Evolutionary conservation across 2,113 vertebrate species (phyloP).

Genomic region (Hypanus sabinus): DNA sequence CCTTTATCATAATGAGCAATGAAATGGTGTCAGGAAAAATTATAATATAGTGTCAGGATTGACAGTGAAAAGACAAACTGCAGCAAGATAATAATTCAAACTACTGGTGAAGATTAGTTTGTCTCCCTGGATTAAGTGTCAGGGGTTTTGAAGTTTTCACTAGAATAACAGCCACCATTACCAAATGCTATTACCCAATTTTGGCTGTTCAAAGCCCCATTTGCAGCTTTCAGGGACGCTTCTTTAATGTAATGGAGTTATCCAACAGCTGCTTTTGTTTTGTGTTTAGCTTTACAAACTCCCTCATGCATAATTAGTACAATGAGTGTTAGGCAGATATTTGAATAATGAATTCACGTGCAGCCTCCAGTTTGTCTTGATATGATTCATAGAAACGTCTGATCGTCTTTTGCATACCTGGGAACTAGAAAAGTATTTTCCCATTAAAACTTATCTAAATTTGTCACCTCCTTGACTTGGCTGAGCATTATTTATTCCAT

Average conservation of each 20-base stretch:
- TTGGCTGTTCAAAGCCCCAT: neutral
- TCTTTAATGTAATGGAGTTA: slow-evolving; percentile 18
- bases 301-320: slow-evolving; percentile 20
- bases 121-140: slow-evolving; percentile 9
- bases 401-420: neutral
- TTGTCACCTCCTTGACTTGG: neutral
- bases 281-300: slow-evolving; percentile 15
- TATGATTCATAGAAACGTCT: neutral
- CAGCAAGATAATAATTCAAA: neutral
- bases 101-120: slow-evolving; percentile 9
- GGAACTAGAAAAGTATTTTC: neutral
- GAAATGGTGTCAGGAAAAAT: slow-evolving; percentile 18
- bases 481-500: neutral
- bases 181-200: slow-evolving; percentile 10
- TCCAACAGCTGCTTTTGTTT: slow-evolving; percentile 8
- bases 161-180: neutral
- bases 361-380: neutral
- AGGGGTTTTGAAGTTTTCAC: slow-evolving; percentile 18
- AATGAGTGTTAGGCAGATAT: neutral
- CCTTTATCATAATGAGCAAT: slow-evolving; percentile 15
- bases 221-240: neutral
- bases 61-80: slow-evolving; percentile 25
- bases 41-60: neutral
- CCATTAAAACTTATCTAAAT: neutral
- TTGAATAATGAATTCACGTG: neutral